Conservation (phyloP, 2,888 invertebrate genomes). For the Chalcis sispes region DNA sequence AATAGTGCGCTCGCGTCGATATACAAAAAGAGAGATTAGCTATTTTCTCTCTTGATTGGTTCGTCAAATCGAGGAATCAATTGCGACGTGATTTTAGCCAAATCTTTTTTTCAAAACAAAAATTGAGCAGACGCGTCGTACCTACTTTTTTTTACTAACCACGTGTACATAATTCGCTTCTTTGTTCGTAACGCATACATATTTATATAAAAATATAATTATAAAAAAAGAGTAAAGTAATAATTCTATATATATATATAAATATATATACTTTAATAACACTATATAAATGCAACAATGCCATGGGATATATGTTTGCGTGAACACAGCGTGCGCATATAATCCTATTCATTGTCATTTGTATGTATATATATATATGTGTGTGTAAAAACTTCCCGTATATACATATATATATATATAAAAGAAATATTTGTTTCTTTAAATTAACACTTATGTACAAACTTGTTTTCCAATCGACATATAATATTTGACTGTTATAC, state of each 20-base stretch:
- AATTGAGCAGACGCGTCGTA: slow-evolving; percentile 46
- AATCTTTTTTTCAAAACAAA: not conserved
- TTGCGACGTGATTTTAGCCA: not conserved
- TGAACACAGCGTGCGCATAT: slow-evolving; percentile 44
- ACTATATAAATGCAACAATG: slow-evolving; percentile 25
- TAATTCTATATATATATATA: slow-evolving; percentile 54
- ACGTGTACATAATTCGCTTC: slow-evolving; percentile 76
- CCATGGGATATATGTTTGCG: slow-evolving; percentile 39
- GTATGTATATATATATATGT: slow-evolving; percentile 62
- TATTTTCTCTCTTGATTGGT: no score
- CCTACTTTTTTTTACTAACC: slow-evolving; percentile 72
- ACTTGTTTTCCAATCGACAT: slow-evolving; percentile 51
- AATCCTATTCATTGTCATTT: slow-evolving; percentile 32
- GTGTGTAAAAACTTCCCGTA: slow-evolving; percentile 61
- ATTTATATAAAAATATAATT: slow-evolving; percentile 51
- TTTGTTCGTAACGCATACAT: slow-evolving; percentile 75
- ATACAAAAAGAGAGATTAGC: no score
- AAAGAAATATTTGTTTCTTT: slow-evolving; percentile 54
- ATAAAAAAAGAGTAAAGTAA: slow-evolving; percentile 50
- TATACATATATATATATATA: slow-evolving; percentile 61
- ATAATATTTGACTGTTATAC: slow-evolving; percentile 44
- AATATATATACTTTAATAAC: slow-evolving; percentile 35
- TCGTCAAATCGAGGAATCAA: slow-evolving; percentile 11
- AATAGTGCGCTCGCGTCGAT: no score
- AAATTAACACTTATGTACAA: slow-evolving; percentile 53